phyloP scores from a whole-genome alignment of 2,888 invertebrate species.

The Calameuta filiformis region DNA sequence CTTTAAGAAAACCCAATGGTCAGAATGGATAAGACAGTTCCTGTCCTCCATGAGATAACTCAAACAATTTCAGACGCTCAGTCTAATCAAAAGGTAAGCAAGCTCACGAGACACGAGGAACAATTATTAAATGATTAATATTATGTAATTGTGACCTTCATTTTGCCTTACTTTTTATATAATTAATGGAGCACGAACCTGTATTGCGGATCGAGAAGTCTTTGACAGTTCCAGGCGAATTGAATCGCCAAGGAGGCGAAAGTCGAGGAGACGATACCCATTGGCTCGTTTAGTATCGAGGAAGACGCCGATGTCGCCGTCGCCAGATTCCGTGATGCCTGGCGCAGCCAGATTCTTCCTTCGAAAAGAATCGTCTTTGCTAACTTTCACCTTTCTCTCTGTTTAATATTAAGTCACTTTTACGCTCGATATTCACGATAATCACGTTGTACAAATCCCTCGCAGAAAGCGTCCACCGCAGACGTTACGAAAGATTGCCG shows the following conservation, averaged over 20 bases:
- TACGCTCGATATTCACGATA: neutral
- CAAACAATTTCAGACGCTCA: neutral
- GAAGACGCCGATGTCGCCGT: neutral
- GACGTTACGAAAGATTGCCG: neutral
- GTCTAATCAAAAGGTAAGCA: neutral
- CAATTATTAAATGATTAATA: neutral
- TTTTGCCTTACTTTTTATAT: neutral
- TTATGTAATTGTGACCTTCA: neutral
- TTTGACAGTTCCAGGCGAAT: constrained; percentile 50
- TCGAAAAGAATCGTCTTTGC: neutral
- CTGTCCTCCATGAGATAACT: neutral
- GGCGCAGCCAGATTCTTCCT: constrained; percentile 2
- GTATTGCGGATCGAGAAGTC: constrained; percentile 48
- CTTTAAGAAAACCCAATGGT: neutral
- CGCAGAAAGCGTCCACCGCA: neutral
- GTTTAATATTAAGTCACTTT: neutral
- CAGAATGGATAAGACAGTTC: neutral
- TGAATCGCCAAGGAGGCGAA: constrained; percentile 45
- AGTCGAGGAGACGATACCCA: constrained; percentile 51
- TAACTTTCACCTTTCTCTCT: constrained; percentile 27
- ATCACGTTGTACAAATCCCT: neutral
- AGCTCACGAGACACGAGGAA: neutral
- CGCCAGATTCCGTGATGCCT: neutral
- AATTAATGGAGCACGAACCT: constrained; percentile 31
- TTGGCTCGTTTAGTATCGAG: neutral